Conservation (phyloP, 1,140 invertebrate genomes). For the Drosophila ambigua region DNA sequence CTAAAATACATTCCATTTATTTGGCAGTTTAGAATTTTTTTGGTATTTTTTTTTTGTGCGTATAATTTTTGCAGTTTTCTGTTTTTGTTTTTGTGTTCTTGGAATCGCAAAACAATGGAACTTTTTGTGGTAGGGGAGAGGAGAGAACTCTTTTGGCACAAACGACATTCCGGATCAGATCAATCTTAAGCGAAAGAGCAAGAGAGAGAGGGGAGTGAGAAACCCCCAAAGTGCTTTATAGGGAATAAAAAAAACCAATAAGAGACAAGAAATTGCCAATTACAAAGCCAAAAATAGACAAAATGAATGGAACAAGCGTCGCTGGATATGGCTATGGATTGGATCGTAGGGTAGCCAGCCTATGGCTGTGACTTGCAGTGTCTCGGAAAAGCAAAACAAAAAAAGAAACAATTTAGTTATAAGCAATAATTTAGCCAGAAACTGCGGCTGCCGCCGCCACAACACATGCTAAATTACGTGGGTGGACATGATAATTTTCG, state of each 20-base stretch:
- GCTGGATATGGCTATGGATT: too few species aligned
- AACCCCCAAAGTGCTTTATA: constrained; percentile 11
- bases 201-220: background rate
- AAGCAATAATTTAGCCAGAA: constrained; percentile 70
- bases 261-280: constrained; percentile 51
- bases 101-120: constrained; percentile 52
- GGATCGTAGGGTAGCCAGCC: too few species aligned
- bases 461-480: constrained; percentile 75
- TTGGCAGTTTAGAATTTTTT: constrained; percentile 69
- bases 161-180: constrained; percentile 13
- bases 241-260: constrained; percentile 18
- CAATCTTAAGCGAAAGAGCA: background rate
- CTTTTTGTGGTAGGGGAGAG: background rate
- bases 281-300: constrained; percentile 67
- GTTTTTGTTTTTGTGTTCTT: constrained; percentile 48
- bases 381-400: constrained; percentile 15
- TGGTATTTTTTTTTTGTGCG: constrained; percentile 46
- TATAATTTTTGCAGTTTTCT: constrained; percentile 63
- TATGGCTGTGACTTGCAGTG: background rate
- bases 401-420: constrained; percentile 62
- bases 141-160: constrained; percentile 30
- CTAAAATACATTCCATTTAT: constrained; percentile 60
- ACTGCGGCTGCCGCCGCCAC: constrained; percentile 30
- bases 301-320: constrained; percentile 45
- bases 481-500: constrained; percentile 74